phyloP scores from a whole-genome alignment of 2,113 vertebrate genomes.

The Alouatta palliata region DNA sequence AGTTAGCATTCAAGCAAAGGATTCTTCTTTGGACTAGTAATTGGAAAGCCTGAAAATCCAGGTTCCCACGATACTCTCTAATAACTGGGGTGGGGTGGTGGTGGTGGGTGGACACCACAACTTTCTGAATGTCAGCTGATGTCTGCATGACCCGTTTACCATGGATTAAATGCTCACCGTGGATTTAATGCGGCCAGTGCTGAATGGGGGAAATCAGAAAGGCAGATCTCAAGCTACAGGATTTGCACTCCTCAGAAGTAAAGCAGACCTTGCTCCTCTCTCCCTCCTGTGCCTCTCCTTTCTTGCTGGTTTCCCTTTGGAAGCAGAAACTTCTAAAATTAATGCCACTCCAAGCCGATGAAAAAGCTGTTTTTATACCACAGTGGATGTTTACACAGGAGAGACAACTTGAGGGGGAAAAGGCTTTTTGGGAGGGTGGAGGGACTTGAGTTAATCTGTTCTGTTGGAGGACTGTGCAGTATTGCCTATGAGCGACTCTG shows the following conservation, averaged over 20 bases:
- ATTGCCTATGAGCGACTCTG: slow-evolving; percentile 86
- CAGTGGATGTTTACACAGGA: slow-evolving; percentile 86
- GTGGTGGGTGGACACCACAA: not conserved
- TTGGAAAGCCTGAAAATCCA: slow-evolving; percentile 39
- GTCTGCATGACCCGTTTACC: slow-evolving; percentile 21
- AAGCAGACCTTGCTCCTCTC: not conserved
- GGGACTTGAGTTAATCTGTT: slow-evolving; percentile 86
- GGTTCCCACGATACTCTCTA: not conserved
- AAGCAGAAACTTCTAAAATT: slow-evolving; percentile 79
- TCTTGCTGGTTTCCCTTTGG: slow-evolving; percentile 59
- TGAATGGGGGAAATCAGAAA: not conserved
- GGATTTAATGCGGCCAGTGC: slow-evolving; percentile 19
- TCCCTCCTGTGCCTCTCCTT: slow-evolving; percentile 44
- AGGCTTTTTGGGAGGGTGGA: slow-evolving; percentile 82
- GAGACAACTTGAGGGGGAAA: slow-evolving; percentile 84
- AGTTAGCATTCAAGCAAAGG: slow-evolving; percentile 25
- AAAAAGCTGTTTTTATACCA: slow-evolving; percentile 86
- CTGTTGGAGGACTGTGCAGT: slow-evolving; percentile 83
- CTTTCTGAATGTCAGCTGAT: slow-evolving; percentile 52
- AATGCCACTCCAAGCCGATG: slow-evolving; percentile 81
- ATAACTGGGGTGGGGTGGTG: not conserved
- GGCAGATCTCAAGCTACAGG: slow-evolving; percentile 29
- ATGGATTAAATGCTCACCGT: slow-evolving; percentile 10
- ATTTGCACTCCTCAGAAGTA: slow-evolving; percentile 66
- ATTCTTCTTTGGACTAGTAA: slow-evolving; percentile 24